A percentile compares a stretch with the other conserved stretches of the same genome.
phyloP scores from a whole-genome alignment of 1,140 invertebrate species.

The Drosophila bipectinata region DNA sequence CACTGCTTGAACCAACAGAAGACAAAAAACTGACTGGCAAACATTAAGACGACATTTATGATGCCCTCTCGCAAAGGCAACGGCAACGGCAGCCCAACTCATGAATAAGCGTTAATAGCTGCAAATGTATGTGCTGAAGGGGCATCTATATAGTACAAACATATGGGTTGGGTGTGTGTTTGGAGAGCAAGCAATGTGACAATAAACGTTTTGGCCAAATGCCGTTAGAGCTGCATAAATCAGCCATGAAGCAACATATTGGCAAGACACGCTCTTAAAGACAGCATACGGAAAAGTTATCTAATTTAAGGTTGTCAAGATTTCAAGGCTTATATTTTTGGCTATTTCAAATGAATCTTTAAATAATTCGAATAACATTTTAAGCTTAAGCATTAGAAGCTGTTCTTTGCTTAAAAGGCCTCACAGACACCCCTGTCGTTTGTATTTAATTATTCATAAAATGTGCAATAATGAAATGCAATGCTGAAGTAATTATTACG shows the following conservation, averaged over 20 bases:
- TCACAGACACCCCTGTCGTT: not conserved
- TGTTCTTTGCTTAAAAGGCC: too few species aligned
- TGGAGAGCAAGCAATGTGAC: conserved; percentile 43
- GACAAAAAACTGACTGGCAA: conserved; percentile 59
- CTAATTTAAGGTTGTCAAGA: too few species aligned
- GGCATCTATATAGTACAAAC: conserved; percentile 9
- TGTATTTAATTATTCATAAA: conserved; percentile 1
- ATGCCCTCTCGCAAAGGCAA: conserved; percentile 55
- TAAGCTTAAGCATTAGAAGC: not conserved
- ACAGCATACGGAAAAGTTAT: not conserved
- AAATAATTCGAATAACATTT: not conserved
- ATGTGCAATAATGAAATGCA: not conserved
- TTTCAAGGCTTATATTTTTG: too few species aligned
- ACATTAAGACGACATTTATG: conserved; percentile 74
- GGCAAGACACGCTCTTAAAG: conserved; percentile 6
- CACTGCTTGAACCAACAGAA: conserved; percentile 48
- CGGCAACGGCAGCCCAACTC: conserved; percentile 53
- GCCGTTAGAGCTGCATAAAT: conserved; percentile 58
- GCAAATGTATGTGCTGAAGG: conserved; percentile 21
- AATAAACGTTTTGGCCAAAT: conserved; percentile 56
- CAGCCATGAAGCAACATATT: conserved; percentile 37
- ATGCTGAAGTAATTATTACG: not conserved
- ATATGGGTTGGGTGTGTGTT: conserved; percentile 4
- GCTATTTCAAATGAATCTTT: too few species aligned
- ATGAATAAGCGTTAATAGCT: conserved; percentile 72